These are phyloP conservation scores for Acrocephalus kingi DNA, from an alignment of 2,113 vertebrate genomes.

Conservation along the genomic window DNA sequence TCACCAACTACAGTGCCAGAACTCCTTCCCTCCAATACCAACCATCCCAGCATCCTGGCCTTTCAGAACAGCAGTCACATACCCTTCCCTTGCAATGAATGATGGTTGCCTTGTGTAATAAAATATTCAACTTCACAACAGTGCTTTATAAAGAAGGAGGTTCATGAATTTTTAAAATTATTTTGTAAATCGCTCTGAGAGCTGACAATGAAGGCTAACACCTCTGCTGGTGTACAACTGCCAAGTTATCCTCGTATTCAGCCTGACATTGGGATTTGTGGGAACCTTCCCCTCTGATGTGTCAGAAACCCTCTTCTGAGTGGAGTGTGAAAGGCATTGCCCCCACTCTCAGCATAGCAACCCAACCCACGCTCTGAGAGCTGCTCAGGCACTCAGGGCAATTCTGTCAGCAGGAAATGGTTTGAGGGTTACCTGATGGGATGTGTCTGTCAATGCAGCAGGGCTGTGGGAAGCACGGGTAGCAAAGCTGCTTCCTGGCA, in stretches of 20 bases:
- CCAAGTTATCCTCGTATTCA: conserved; percentile 12
- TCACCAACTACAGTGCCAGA: neutral
- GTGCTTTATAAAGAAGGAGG: conserved; percentile 57
- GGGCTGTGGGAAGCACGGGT: neutral
- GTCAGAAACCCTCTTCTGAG: neutral
- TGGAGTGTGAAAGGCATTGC: neutral
- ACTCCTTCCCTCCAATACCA: neutral
- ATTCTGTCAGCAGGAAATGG: neutral
- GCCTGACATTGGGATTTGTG: neutral
- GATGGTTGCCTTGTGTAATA: conserved; percentile 59
- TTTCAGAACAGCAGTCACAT: neutral
- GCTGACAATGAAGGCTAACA: conserved; percentile 72
- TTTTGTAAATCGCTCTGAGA: conserved; percentile 75
- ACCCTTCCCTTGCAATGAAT: conserved; percentile 8
- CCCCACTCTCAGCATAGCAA: neutral
- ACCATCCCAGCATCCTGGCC: neutral
- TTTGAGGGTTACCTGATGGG: neutral
- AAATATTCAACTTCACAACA: conserved; percentile 72
- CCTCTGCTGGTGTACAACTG: conserved; percentile 32
- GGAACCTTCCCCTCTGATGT: neutral
- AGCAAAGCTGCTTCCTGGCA: neutral
- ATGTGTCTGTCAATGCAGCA: neutral
- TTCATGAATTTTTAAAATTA: conserved; percentile 75
- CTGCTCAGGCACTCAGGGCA: neutral
- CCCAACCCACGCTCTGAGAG: neutral